Evolutionary conservation across 1,140 invertebrate genomes (phyloP), one percentile per base, ranked within the genome.

Genomic region (Hycleus cichorii): DNA sequence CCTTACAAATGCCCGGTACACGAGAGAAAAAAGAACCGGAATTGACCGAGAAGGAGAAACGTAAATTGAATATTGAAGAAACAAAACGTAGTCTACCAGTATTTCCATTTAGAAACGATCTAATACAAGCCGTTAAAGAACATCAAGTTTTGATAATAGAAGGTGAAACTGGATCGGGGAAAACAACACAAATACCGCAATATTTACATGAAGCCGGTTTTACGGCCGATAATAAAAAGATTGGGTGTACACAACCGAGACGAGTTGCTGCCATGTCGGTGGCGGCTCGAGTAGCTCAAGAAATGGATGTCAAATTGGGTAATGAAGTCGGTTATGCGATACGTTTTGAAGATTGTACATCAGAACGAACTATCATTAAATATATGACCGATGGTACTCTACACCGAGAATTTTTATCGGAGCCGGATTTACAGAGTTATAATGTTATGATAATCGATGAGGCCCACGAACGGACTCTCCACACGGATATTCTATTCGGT

Each of bases 331-430:
- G 97, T 39, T 99, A 99, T 75, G 94, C 90, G 65, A 99, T 99
- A 66, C 82, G 97, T 72, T 99, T 99, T 80, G 97, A 99, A 81
- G 97, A 99, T 76, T 99, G 97, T 66, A 97, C 96, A 3, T 96
- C 92, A 10, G 86, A 94, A 56, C 87, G 93, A 73, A 99, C 97
- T 7, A 78, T 97, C 46, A 85, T 99, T n/a, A 99, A 99, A 77
- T 99, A 99, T 68, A 98, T 99, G 96, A 99, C 97, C 43, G 97
- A 99, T 78, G 97, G 97, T 71, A 99, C 97, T 69, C 74, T 99
- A 45, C 87, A 99, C 47, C 79, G 97, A 70, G 97, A 99, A 78
- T 99, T 98, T 76, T 79, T 99, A 2, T 91, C 91, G 55, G 97
- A 99, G 76, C 96, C 96, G 1, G 95, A 98, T 79, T 77, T 99